Conservation (phyloP, 2,113 vertebrate species). For the Sprattus sprattus region DNA sequence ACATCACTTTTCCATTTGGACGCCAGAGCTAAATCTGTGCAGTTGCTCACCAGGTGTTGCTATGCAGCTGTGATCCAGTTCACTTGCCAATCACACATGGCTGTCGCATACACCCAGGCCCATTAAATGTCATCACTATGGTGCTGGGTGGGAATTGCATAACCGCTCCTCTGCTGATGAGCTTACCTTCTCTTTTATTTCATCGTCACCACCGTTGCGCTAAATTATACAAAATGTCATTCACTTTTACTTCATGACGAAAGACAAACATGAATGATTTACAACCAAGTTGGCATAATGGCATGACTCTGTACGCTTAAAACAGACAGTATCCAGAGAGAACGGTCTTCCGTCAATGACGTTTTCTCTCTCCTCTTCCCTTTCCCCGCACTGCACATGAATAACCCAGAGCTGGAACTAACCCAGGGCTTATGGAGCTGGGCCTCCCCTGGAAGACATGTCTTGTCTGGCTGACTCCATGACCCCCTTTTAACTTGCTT, state of each 20-base stretch:
- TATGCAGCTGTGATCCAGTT: conserved; percentile 26
- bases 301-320: not conserved
- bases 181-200: not conserved
- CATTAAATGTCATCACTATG: conserved; percentile 2
- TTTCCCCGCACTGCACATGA: not conserved
- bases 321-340: not conserved
- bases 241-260: not conserved
- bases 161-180: not conserved
- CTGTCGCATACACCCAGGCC: not conserved
- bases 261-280: not conserved
- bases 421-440: not conserved
- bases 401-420: not conserved
- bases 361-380: conserved; percentile 17
- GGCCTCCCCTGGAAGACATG: not conserved
- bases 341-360: not conserved
- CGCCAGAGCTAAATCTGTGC: not conserved
- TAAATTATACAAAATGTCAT: conserved; percentile 13
- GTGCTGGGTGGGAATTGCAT: conserved; percentile 25
- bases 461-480: not conserved
- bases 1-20: not conserved
- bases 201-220: not conserved
- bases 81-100: conserved; percentile 15
- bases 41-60: conserved; percentile 34
- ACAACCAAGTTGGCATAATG: not conserved
- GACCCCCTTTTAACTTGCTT: not conserved